Conservation (phyloP, 2,113 vertebrate genomes). For the Todiramphus saurophagus region DNA sequence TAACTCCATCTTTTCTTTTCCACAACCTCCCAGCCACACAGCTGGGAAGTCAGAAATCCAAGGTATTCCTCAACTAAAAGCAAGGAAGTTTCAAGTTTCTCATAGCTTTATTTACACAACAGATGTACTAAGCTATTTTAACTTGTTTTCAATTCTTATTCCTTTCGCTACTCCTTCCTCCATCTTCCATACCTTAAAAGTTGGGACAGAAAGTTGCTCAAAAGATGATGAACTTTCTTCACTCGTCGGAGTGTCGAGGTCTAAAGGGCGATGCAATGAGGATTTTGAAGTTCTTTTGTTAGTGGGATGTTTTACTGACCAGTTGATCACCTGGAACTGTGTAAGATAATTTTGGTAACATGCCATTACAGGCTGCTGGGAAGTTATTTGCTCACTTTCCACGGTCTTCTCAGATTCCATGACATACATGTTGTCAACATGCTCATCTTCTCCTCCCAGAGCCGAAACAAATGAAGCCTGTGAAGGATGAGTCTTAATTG, state of each 20-base stretch:
- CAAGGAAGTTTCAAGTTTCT: not conserved
- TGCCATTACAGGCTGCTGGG: slow-evolving; percentile 90
- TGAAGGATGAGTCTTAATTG: slow-evolving; percentile 89
- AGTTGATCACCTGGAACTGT: slow-evolving; percentile 94
- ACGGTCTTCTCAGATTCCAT: slow-evolving; percentile 83
- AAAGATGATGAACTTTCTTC: slow-evolving; percentile 91
- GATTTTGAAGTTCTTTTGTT: slow-evolving; percentile 98
- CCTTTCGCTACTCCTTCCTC: not conserved
- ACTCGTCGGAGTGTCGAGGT: slow-evolving; percentile 93
- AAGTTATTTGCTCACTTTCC: slow-evolving; percentile 83
- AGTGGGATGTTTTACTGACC: slow-evolving; percentile 92
- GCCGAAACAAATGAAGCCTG: slow-evolving; percentile 97
- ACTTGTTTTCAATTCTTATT: not conserved
- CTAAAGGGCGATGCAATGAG: slow-evolving; percentile 92
- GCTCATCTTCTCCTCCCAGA: slow-evolving; percentile 90
- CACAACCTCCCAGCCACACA: not conserved
- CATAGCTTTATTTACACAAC: not conserved
- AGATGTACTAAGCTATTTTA: not conserved
- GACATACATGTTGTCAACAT: slow-evolving; percentile 75
- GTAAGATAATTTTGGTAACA: slow-evolving; percentile 94
- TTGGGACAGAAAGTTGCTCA: slow-evolving; percentile 91
- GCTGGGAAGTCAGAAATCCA: not conserved
- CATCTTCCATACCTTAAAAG: slow-evolving; percentile 85
- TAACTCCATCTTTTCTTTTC: not conserved
- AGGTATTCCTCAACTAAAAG: not conserved